Evolutionary conservation across 2,113 vertebrate species (phyloP).

Genomic region (Empidonax traillii): DNA sequence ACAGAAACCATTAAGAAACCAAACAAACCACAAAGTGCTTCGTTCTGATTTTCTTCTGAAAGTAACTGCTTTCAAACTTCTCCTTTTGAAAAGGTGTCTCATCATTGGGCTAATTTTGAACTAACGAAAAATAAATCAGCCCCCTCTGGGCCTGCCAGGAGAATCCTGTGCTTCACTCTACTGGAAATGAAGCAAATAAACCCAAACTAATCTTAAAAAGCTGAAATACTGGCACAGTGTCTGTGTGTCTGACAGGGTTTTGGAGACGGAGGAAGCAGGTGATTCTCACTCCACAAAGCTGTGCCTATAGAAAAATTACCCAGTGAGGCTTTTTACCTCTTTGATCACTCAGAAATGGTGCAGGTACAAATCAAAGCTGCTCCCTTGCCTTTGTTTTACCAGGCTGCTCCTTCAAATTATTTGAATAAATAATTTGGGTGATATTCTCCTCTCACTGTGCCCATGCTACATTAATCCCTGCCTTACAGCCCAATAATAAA

Average conservation of each 20-base stretch:
- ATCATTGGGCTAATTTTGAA: neutral
- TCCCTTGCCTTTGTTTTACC: neutral
- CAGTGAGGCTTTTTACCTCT: fast-evolving
- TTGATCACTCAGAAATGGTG: neutral
- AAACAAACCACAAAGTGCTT: constrained; percentile 49
- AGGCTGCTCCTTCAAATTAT: neutral
- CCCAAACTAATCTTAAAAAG: neutral
- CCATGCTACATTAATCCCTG: neutral
- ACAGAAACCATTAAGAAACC: constrained; percentile 46
- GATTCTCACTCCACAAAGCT: neutral
- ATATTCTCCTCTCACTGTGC: neutral
- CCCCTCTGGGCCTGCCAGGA: neutral
- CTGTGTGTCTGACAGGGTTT: fast-evolving
- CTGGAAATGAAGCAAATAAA: constrained; percentile 49
- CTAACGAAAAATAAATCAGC: neutral
- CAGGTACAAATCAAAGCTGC: neutral
- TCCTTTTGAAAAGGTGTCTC: constrained; percentile 26
- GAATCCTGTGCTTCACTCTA: neutral
- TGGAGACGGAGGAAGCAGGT: neutral
- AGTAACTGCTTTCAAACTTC: neutral
- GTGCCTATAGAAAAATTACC: neutral
- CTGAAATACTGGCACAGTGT: neutral
- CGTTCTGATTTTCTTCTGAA: neutral
- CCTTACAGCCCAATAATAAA: neutral
- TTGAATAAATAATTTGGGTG: neutral